These are phyloP conservation scores for Glomeris marginata DNA, from an alignment of 2,888 invertebrate genomes.

Conservation along the genomic window DNA sequence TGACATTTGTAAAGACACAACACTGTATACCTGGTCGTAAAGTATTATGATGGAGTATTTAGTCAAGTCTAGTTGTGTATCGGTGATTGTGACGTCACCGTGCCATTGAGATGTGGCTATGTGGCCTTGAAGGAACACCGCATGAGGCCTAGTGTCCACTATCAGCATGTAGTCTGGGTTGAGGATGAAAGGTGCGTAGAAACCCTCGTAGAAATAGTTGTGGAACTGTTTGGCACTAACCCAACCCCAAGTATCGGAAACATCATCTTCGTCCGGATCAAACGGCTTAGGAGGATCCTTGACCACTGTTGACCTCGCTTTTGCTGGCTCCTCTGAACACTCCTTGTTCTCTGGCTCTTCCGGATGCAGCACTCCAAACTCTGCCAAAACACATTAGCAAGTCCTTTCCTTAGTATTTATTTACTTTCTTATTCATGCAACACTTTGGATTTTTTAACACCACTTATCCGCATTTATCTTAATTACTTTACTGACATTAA, in stretches of 20 bases:
- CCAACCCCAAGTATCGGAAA: constrained; percentile 19
- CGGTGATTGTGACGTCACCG: constrained; percentile 18
- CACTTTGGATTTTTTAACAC: no score
- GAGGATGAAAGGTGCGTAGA: constrained; percentile 24
- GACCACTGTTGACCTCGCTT: neutral
- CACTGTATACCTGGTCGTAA: constrained; percentile 21
- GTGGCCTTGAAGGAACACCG: constrained; percentile 18
- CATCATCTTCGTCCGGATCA: constrained; percentile 19
- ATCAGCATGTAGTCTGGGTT: constrained; percentile 25
- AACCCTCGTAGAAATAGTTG: constrained; percentile 26
- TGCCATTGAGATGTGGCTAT: constrained; percentile 20
- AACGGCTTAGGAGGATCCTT: constrained; percentile 18
- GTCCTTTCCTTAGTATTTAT: no score
- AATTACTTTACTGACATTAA: no score
- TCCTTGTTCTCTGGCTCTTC: neutral
- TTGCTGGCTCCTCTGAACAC: neutral
- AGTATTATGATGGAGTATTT: constrained; percentile 22
- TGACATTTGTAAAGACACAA: no score
- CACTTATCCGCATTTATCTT: no score
- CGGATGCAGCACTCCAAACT: constrained; percentile 10
- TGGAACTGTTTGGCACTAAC: constrained; percentile 23
- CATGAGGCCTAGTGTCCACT: constrained; percentile 22
- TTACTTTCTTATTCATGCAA: no score
- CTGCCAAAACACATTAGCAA: neutral
- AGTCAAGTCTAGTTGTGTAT: constrained; percentile 16